These are phyloP conservation scores for Yponomeuta plumbellus DNA, from an alignment of 2,888 invertebrate genomes.

Conservation along the genomic window DNA sequence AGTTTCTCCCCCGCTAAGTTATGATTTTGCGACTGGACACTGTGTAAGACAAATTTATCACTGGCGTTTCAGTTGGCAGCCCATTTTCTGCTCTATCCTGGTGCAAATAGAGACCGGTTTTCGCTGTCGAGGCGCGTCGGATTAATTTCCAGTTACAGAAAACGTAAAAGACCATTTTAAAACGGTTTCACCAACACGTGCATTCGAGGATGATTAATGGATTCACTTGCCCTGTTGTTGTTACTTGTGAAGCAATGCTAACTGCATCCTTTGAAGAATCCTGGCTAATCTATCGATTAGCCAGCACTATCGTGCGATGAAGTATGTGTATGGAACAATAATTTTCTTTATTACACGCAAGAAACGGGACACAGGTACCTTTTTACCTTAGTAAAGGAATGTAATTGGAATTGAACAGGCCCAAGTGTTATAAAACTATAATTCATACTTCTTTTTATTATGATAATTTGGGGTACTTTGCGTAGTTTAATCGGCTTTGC, in stretches of 20 bases:
- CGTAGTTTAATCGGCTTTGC: too few species aligned
- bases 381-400: too few species aligned
- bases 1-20: neutral
- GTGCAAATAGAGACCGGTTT: neutral
- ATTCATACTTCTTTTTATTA: too few species aligned
- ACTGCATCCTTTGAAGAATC: neutral
- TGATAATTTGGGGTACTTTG: too few species aligned
- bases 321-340: too few species aligned
- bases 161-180: neutral
- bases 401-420: too few species aligned
- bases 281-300: neutral
- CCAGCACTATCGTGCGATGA: neutral
- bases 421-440: too few species aligned
- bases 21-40: constrained; percentile 1
- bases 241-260: neutral
- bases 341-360: too few species aligned
- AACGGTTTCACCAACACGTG: neutral
- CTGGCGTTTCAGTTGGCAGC: neutral
- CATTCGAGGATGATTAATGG: neutral
- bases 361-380: too few species aligned
- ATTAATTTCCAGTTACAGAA: neutral
- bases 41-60: neutral
- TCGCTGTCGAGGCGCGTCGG: neutral
- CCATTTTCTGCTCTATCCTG: neutral
- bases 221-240: neutral